A percentile compares a stretch with the other conserved stretches of the same genome.
Evolutionary conservation across 2,113 vertebrate species (phyloP).

Genomic region (Morone saxatilis): DNA sequence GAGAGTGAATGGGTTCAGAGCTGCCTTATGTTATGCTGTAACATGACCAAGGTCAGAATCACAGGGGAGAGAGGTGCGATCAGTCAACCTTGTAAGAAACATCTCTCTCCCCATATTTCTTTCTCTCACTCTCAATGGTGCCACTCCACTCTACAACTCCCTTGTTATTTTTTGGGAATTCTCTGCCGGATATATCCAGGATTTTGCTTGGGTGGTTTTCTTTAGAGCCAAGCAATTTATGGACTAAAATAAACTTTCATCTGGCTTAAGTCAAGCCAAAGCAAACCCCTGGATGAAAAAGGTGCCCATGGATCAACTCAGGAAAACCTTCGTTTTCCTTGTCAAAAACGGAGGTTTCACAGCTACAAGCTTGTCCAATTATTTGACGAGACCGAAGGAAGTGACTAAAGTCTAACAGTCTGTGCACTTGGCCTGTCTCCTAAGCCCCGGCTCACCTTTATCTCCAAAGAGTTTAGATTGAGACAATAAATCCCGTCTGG

Average conservation of each 20-base stretch:
- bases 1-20: constrained; percentile 63
- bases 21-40: constrained; percentile 55
- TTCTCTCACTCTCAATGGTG: constrained; percentile 59
- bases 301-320: constrained; percentile 74
- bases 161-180: constrained; percentile 77
- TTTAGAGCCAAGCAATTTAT: constrained; percentile 81
- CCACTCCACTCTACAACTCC: constrained; percentile 70
- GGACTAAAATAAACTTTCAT: constrained; percentile 84
- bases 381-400: constrained; percentile 65
- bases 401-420: constrained; percentile 56
- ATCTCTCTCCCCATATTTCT: constrained; percentile 60
- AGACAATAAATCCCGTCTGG: constrained; percentile 55
- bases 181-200: constrained; percentile 75
- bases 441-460: constrained; percentile 47
- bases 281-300: constrained; percentile 80
- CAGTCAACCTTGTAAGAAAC: constrained; percentile 62
- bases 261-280: constrained; percentile 81
- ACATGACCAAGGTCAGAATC: constrained; percentile 62
- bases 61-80: constrained; percentile 47
- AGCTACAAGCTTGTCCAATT: constrained; percentile 65
- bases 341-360: constrained; percentile 75
- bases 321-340: constrained; percentile 80
- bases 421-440: constrained; percentile 46
- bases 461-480: constrained; percentile 35
- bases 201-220: constrained; percentile 82